Evolutionary conservation across 1,140 invertebrate species (phyloP).

Genomic region (Aplysia californica): DNA sequence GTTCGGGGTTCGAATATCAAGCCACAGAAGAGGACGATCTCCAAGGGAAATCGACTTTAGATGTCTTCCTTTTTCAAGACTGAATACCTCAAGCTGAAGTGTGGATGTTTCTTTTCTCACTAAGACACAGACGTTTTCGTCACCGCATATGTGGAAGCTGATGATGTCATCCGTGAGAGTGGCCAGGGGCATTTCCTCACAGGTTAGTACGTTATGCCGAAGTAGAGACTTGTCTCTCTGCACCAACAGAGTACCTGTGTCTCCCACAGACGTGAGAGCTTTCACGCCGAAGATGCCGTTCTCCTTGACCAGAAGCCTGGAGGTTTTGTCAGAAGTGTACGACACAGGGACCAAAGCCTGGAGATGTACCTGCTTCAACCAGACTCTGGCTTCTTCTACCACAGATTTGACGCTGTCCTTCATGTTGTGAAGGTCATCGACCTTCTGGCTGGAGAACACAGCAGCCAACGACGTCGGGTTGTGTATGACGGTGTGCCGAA

Average conservation of each 20-base stretch:
- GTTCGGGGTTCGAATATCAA: constrained; percentile 11
- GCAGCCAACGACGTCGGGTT: constrained; percentile 37
- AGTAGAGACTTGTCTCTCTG: background rate
- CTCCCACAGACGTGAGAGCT: background rate
- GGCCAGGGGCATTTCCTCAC: background rate
- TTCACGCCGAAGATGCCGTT: background rate
- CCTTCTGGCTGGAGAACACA: constrained; percentile 25
- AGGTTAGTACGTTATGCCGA: background rate
- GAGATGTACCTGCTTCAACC: constrained; percentile 37
- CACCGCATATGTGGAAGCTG: background rate
- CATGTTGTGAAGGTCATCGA: background rate
- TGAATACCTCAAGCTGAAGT: constrained; percentile 21
- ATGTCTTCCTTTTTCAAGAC: constrained; percentile 21
- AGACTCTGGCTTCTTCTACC: constrained; percentile 25
- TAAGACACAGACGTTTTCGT: constrained; percentile 7
- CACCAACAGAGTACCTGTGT: background rate
- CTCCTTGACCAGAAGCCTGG: constrained; percentile 19
- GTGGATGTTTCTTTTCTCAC: constrained; percentile 10
- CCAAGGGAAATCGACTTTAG: constrained; percentile 8
- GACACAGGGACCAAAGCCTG: constrained; percentile 30
- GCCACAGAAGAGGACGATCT: constrained; percentile 17
- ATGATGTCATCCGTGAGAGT: background rate
- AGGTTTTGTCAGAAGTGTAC: constrained; percentile 15
- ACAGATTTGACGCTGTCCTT: constrained; percentile 2
- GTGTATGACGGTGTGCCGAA: constrained; percentile 24